Evolutionary conservation across 2,113 vertebrate genomes (phyloP).

Genomic region (Carassius gibelio): DNA sequence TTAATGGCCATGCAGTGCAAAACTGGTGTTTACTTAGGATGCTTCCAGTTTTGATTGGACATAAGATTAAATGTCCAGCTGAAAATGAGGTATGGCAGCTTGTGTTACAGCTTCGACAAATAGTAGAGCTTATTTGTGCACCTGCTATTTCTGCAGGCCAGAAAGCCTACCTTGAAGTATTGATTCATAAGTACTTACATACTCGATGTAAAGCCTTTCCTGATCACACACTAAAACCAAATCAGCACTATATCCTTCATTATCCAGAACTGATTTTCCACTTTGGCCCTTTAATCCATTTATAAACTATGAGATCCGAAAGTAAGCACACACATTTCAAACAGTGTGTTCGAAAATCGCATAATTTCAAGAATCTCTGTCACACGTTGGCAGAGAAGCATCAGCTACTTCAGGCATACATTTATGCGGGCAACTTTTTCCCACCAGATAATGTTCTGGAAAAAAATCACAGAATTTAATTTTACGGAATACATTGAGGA

Average conservation of each 20-base stretch:
- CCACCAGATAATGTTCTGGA: background rate
- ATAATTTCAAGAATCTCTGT: background rate
- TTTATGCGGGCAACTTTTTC: background rate
- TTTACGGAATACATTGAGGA: too few relatives aligned
- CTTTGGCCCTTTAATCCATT: background rate
- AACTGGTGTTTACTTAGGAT: too few relatives aligned
- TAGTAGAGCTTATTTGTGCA: background rate
- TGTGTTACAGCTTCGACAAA: background rate
- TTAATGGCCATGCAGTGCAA: background rate
- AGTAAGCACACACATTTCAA: background rate
- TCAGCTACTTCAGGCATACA: background rate
- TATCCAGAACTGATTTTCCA: too few relatives aligned
- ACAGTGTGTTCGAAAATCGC: background rate
- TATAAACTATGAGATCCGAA: background rate
- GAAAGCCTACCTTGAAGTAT: background rate
- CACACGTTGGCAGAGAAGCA: background rate
- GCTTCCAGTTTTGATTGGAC: too few relatives aligned
- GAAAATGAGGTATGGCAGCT: too few relatives aligned
- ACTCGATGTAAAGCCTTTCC: background rate
- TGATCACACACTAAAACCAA: background rate
- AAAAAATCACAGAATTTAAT: background rate
- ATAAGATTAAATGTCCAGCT: too few relatives aligned
- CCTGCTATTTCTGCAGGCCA: background rate
- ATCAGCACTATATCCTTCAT: background rate
- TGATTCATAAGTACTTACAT: background rate